Evolutionary conservation across 2,888 invertebrate genomes (phyloP).

Genomic region (Amorpha juglandis): DNA sequence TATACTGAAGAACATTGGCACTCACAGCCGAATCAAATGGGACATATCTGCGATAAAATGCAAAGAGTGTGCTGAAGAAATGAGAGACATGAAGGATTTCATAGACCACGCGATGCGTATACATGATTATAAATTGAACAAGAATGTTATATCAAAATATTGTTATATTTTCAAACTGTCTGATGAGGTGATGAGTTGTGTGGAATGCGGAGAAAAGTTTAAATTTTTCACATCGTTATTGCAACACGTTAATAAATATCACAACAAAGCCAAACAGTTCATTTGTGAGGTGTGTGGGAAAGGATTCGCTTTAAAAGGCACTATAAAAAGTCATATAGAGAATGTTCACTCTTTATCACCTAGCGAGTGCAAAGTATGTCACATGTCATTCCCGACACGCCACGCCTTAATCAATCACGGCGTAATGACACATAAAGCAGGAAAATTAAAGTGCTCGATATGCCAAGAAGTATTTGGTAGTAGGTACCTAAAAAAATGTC

Average conservation of each 20-base stretch:
- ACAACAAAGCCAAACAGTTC: conserved; percentile 44
- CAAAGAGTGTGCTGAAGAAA: conserved; percentile 48
- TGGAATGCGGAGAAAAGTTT: conserved; percentile 50
- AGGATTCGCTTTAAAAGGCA: conserved; percentile 49
- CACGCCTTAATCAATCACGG: conserved; percentile 32
- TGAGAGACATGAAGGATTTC: conserved; percentile 44
- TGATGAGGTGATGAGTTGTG: conserved; percentile 50
- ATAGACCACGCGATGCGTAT: conserved; percentile 41
- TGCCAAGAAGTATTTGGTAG: conserved; percentile 31
- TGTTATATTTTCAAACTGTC: conserved; percentile 49
- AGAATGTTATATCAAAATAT: conserved; percentile 37
- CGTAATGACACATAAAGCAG: conserved; percentile 30
- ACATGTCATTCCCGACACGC: conserved; percentile 30
- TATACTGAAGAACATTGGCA: conserved; percentile 26
- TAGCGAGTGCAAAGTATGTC: conserved; percentile 34
- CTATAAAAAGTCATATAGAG: conserved; percentile 48
- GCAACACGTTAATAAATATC: conserved; percentile 51
- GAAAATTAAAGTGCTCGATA: conserved; percentile 32
- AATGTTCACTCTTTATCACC: conserved; percentile 38
- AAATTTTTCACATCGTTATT: conserved; percentile 55
- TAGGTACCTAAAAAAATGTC: conserved; percentile 28
- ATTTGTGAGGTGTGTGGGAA: conserved; percentile 57
- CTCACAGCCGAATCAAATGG: conserved; percentile 49
- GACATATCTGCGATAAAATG: conserved; percentile 57
- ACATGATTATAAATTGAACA: conserved; percentile 44